Evolutionary conservation across 1,140 invertebrate genomes (phyloP).

Genomic region (Eupristina koningsbergeri): DNA sequence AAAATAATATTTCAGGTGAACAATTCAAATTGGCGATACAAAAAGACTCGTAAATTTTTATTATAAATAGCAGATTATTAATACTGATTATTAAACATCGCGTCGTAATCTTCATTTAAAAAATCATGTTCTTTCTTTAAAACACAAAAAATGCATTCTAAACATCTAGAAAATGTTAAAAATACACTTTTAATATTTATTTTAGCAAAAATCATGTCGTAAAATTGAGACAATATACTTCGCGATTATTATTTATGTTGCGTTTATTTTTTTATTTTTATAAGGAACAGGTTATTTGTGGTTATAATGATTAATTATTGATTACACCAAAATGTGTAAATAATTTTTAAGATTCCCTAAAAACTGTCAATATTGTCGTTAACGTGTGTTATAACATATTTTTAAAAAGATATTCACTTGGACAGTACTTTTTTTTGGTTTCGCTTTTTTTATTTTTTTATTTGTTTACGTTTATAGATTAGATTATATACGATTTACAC

Average conservation of each 20-base stretch:
- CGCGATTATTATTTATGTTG: conserved; percentile 32
- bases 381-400: conserved; percentile 36
- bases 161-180: background rate
- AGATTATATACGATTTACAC: conserved; percentile 30
- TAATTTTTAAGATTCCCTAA: conserved; percentile 24
- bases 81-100: conserved; percentile 42
- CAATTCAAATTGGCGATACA: conserved; percentile 39
- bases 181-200: conserved; percentile 21
- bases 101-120: conserved; percentile 22
- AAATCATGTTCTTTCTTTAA: conserved; percentile 22
- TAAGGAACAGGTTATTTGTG: conserved; percentile 43
- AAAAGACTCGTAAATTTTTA: conserved; percentile 36
- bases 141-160: background rate
- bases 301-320: conserved; percentile 44
- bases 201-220: conserved; percentile 41
- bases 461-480: conserved; percentile 13
- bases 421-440: conserved; percentile 38
- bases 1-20: conserved; percentile 51
- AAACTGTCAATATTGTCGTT: conserved; percentile 47
- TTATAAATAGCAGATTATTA: conserved; percentile 43
- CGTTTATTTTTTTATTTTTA: conserved; percentile 18
- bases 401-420: conserved; percentile 23
- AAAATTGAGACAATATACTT: background rate
- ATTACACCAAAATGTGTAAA: conserved; percentile 40
- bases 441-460: conserved; percentile 35